A percentile compares a stretch with the other conserved stretches of the same genome.
Evolutionary conservation across 1,140 invertebrate genomes (phyloP).

Genomic region (Helicoverpa armigera): DNA sequence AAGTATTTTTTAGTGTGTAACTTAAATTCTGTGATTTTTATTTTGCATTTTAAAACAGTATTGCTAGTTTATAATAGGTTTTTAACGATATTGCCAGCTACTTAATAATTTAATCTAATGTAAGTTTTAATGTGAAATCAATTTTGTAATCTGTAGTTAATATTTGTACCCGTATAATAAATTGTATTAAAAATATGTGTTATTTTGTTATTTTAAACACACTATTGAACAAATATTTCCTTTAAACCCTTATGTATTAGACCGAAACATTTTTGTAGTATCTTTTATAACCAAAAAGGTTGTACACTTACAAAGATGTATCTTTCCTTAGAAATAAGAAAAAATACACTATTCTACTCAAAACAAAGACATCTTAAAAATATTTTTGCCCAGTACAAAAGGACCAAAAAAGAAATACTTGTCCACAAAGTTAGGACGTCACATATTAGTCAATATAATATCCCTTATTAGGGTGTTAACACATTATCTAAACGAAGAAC

Average conservation of each 20-base stretch:
- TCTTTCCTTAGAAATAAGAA: slow-evolving; percentile 13
- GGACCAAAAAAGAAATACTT: slow-evolving; percentile 54
- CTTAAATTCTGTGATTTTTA: slow-evolving; percentile 47
- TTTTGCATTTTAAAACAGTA: slow-evolving; percentile 71
- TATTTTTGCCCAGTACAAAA: slow-evolving; percentile 44
- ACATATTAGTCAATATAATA: slow-evolving; percentile 57
- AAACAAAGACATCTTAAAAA: not conserved
- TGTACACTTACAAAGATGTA: too few species aligned
- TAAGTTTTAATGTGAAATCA: slow-evolving; percentile 57
- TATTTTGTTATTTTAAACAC: slow-evolving; percentile 72
- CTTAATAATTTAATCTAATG: slow-evolving; percentile 58
- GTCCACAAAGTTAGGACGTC: slow-evolving; percentile 69
- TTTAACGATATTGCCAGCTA: slow-evolving; percentile 72
- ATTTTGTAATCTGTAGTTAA: slow-evolving; percentile 58
- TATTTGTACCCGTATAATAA: slow-evolving; percentile 63
- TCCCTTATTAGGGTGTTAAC: slow-evolving; percentile 76
- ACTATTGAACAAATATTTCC: slow-evolving; percentile 50
- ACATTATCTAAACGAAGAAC: slow-evolving; percentile 62
- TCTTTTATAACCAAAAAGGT: not conserved
- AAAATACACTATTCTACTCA: not conserved
- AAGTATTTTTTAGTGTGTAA: slow-evolving; percentile 49
- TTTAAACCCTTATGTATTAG: slow-evolving; percentile 3
- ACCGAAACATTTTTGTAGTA: not conserved
- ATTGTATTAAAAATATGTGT: slow-evolving; percentile 61
- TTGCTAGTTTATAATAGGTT: slow-evolving; percentile 57